Evolutionary conservation across 2,113 vertebrate genomes (phyloP).

Genomic region (Erythrocebus patas): DNA sequence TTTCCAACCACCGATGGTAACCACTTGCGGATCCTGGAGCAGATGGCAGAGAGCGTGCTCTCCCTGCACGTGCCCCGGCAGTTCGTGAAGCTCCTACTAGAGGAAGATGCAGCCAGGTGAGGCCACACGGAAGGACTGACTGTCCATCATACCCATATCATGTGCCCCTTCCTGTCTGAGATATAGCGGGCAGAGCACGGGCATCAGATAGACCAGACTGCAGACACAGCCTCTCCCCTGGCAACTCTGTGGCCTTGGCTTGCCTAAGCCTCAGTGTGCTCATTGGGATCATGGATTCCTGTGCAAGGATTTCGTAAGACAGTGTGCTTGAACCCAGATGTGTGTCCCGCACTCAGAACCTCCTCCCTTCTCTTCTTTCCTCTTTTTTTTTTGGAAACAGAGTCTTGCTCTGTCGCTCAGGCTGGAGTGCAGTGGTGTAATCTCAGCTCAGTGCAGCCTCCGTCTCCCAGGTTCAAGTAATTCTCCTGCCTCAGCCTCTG

Average conservation of each 20-base stretch:
- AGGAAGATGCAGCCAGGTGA: constrained; percentile 95
- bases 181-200: not conserved
- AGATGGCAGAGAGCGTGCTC: constrained; percentile 96
- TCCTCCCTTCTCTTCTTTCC: not conserved
- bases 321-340: rapidly evolving
- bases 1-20: constrained; percentile 96
- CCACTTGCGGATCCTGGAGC: constrained; percentile 95
- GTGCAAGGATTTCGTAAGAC: not conserved
- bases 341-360: not conserved
- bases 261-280: not conserved
- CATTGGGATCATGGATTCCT: not conserved
- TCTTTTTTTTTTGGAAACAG: no score
- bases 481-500: no score
- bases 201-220: not conserved
- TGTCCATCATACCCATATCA: rapidly evolving
- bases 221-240: not conserved
- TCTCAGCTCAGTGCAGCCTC: no score
- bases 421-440: no score
- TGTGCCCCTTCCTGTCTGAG: not conserved
- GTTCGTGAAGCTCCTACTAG: constrained; percentile 95
- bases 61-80: constrained; percentile 95
- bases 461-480: no score
- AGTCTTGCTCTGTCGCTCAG: no score
- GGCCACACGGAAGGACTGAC: not conserved
- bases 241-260: not conserved